Percentiles rank a stretch among this genome's conserved stretches.
Conservation (phyloP, 2,797 vertebrate species). For the Luscinia megarhynchos region DNA sequence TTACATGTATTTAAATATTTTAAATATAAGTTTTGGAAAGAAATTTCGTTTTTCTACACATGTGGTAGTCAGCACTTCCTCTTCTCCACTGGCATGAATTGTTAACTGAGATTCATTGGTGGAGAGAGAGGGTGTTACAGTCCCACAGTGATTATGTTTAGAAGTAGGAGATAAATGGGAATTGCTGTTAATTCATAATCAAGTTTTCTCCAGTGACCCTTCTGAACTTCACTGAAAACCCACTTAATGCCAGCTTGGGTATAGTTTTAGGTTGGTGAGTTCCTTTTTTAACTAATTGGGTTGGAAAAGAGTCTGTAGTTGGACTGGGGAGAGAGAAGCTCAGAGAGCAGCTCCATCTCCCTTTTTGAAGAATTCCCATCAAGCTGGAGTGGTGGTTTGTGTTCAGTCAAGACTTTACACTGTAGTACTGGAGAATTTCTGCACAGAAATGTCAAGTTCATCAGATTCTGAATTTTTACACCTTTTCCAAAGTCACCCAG, state of each 20-base stretch:
- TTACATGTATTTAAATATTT: background rate
- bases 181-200: background rate
- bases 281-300: background rate
- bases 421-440: background rate
- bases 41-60: background rate
- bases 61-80: background rate
- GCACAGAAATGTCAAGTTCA: background rate
- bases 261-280: background rate
- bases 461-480: background rate
- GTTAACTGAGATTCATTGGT: background rate
- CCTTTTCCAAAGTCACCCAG: background rate
- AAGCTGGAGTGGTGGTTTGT: background rate
- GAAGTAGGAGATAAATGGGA: background rate
- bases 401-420: background rate
- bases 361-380: background rate
- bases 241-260: background rate
- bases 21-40: background rate
- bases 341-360: background rate
- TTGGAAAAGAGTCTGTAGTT: background rate
- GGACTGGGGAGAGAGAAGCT: background rate
- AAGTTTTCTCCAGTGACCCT: background rate
- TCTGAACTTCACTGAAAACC: constrained; percentile 22
- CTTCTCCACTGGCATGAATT: background rate
- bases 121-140: background rate
- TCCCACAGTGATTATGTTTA: background rate